Evolutionary conservation across 2,113 vertebrate species (phyloP), one percentile per base, ranked within the genome.

Genomic region (Nothoprocta perdicaria): DNA sequence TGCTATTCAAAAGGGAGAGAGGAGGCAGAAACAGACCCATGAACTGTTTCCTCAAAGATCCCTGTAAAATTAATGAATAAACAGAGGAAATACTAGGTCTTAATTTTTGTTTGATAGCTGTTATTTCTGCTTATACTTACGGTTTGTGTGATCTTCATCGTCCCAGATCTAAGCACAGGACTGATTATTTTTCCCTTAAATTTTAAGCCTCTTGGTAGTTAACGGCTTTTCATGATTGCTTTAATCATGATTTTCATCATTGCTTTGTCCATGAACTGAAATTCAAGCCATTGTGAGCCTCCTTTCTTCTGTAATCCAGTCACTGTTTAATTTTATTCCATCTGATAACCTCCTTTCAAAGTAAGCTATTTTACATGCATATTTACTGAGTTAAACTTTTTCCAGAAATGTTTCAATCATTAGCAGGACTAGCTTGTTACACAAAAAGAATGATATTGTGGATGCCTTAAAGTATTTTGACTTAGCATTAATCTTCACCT

Each of bases 391-490:
- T 93, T 94, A 84, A 95, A 92, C 41, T 61, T 74, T 79, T 94
- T 86, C 78, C 78, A 84, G 86, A 91, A 81, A n/a, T 62, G 85
- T 95, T 88, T 91, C 52, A 84, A 38, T 57, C 80, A 80, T n/a
- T 69, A 82, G 77, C 52, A 92, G 68, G n/a, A 84, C 46, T 86
- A 68, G 24, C 86, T 75, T 92, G 43, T 38, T 86, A 40, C 75
- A 50, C 68, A 52, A 91, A 96, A 48, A 66, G 89, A 94, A 93
- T 89, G 57, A 92, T 41, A 83, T 68, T 92, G 73, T 92, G 62
- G 93, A 23, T 73, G 62, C 58, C 78, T 71, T 75, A 88, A 84
- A 79, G 52, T 83, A 76, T 72, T 92, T 94, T 41, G 72, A 4
- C 3, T 90, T 72, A 88, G 60, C 27, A 53, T 62, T 84, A 88